Base-by-base conservation (phyloP, 2,888 invertebrate species). In the Chirona hameri region DNA sequence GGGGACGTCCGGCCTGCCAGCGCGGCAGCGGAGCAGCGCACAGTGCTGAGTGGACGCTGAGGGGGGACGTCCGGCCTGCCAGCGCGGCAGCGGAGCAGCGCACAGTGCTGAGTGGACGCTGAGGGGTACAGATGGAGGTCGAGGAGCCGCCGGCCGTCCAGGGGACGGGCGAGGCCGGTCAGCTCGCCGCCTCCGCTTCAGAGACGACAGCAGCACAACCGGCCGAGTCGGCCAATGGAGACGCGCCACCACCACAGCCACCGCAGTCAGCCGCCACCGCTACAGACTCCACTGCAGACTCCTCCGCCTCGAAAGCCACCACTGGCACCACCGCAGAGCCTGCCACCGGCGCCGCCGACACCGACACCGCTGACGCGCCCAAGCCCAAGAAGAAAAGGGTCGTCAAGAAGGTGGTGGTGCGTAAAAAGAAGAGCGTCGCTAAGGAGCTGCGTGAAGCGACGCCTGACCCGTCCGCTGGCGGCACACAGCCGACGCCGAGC, bases 131-230 rank as follows among this genome's bases (percentile, higher is more conserved):
- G n/a, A n/a, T n/a, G n/a, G n/a, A n/a, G n/a, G n/a, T n/a, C n/a
- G n/a, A n/a, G n/a, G n/a, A n/a, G n/a, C n/a, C n/a, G n/a, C n/a
- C n/a, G n/a, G n/a, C n/a, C n/a, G n/a, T n/a, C n/a, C n/a, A n/a
- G n/a, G n/a, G n/a, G n/a, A n/a, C n/a, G n/a, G n/a, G n/a, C n/a
- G n/a, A n/a, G 57, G 57, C 57, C 21, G 21, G 21, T 57, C 21
- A 18, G 21, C 18, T 7, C 15, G 57, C 57, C 57, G 57, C 57
- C 18, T 3, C 65, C 7, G 65, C 5, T 27, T 5, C 27, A 3
- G 12, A 60, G 88, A 83, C 87, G 87, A 27, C 86, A 86, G n/a
- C 84, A 88, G 7, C 31, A 55, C 86, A 87, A 83, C 86, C 86
- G 29, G 86, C 88, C 12, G 65, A 2, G n/a, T 21, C 65, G 12